Evolutionary conservation across 1,140 invertebrate species (phyloP), one percentile per base, ranked within the genome.

Genomic region (Pogonognathellus flavescens): DNA sequence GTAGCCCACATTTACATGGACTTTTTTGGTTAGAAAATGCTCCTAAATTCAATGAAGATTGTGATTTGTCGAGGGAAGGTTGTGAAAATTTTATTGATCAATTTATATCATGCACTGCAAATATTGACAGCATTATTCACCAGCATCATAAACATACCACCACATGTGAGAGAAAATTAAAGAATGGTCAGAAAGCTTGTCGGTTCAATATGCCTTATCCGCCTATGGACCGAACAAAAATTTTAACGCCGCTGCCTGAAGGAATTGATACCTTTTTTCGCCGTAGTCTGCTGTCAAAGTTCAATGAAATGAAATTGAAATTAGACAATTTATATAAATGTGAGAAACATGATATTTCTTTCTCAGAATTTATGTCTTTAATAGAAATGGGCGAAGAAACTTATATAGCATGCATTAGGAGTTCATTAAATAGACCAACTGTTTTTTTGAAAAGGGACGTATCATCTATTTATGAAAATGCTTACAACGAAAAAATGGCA

Each of bases 1-100:
- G 91, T 7, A 90, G 89, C 82, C 91, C 91, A 18, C 91, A 92
- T 88, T 60, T 91, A 14, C 91, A 92, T 82, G 89, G 90, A 72
- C 84, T 92, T 8, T 57, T 90, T 18, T 92, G 91, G 90, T 86
- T 91, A 7, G 85, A 90, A 87, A 88, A 90, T 89, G 86, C 89
- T 41, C 91, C 91, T 13, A 22, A 20, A n/a, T 85, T 60, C n/a
- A 16, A 60, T 10, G 59, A 82, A 18, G 7, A 11, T 10, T 11
- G 25, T 76, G 4, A 7, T 11, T 8, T 8, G 25, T 5, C 9
- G 8, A 7, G 8, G 5, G 7, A 5, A 9, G 52, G 14, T 25
- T 76, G 70, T 31, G 14, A 7, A 6, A 8, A 7, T 13, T 76
- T 76, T 50, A 76, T 76, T 31, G 13, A 31, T n/a, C n/a, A n/a